Base-by-base conservation (phyloP, 2,888 invertebrate species). In the Notodonta ziczac region DNA sequence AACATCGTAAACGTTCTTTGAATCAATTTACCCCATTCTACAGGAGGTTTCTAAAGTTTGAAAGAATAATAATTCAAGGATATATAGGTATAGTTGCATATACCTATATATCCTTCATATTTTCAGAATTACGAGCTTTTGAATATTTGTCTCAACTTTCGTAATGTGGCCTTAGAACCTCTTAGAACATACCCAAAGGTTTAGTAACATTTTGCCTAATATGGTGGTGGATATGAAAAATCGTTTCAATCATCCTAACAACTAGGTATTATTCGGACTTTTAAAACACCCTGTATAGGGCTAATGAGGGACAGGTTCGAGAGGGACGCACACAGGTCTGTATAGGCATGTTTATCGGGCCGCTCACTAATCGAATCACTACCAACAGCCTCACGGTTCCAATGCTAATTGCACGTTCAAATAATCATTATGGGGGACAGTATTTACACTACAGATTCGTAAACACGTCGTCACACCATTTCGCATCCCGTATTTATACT, bases 381-480 rank as follows among this genome's bases (percentile, higher is more conserved):
- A 78, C 81, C 76, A 76, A 77, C 80, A 74, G 73, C 77, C 79
- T 81, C 81, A 85, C 87, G 78, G 72, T 81, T 80, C 82, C 77
- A 74, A 84, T 85, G 88, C 84, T 90, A 90, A 90, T 89, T 88
- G 85, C 85, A 78, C 83, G 83, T 84, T 86, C 90, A 89, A 90
- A 90, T 88, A 91, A 89, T 90, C 84, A 90, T 90, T 90, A 90
- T 84, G 86, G 83, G 86, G 88, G 88, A 83, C 86, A 72, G 80
- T 90, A 83, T 90, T 89, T 89, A 83, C 87, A 78, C 74, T 78
- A 76, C 74, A 82, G 82, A 86, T 86, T 84, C 83, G 80, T 84
- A 86, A 87, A 88, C 87, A 87, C 73, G 74, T 67, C 73, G 76
- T 73, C 77, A 83, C 74, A 82, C 79, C 81, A 82, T 83, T 86